Evolutionary conservation across 2,888 invertebrate genomes (phyloP).

Genomic region (Agrotis ipsilon): DNA sequence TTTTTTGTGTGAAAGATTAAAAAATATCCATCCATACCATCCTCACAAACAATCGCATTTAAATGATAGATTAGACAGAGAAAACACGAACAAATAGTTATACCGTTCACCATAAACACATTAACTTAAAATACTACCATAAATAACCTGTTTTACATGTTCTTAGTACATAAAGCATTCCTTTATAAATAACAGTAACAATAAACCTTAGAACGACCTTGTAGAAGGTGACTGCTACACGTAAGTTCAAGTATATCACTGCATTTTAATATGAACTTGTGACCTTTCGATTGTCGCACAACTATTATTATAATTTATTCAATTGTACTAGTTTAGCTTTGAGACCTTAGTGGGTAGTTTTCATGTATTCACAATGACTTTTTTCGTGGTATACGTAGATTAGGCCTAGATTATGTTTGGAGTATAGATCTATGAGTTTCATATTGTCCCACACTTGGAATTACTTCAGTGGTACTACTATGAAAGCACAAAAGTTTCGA

Average conservation of each 20-base stretch:
- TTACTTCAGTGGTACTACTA: too few relatives aligned
- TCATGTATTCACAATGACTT: not conserved
- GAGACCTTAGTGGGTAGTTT: too few relatives aligned
- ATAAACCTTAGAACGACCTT: conserved; percentile 5
- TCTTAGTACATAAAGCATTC: not conserved
- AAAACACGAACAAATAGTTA: not conserved
- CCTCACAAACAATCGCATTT: too few relatives aligned
- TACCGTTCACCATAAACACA: not conserved
- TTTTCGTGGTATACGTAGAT: not conserved
- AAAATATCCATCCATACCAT: too few relatives aligned
- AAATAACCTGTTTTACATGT: not conserved
- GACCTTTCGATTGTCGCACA: conserved; percentile 9
- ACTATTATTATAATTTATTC: not conserved
- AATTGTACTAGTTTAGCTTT: not conserved
- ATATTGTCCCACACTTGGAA: too few relatives aligned
- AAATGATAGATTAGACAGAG: too few relatives aligned
- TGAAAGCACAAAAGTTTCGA: too few relatives aligned
- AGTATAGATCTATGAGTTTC: too few relatives aligned
- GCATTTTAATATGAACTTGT: conserved; percentile 15
- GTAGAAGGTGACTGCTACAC: conserved; percentile 2
- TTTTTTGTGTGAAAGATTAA: too few relatives aligned
- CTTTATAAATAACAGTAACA: not conserved
- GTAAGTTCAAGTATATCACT: not conserved
- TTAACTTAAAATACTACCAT: not conserved
- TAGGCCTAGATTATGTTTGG: too few relatives aligned